Base-by-base conservation (phyloP, 2,113 vertebrate genomes). In the Rafetus swinhoei region DNA sequence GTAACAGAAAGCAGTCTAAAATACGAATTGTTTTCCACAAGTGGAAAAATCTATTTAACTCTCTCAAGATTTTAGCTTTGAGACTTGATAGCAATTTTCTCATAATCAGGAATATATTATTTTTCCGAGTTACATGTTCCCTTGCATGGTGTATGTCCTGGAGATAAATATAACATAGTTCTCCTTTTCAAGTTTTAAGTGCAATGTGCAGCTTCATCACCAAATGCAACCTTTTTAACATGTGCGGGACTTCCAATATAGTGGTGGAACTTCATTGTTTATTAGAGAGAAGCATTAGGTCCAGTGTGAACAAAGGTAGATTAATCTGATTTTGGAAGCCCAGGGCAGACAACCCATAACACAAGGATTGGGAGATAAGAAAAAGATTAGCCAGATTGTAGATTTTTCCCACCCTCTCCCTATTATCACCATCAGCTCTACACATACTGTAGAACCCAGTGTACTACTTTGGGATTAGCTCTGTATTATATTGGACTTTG, bases 21-120 rank as follows among this genome's bases (percentile, higher is more conserved):
- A 82, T 19, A 56, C 3, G 14, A n/a, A n/a, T 81, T 86, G 86
- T 95, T 7, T 72, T 74, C 65, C 86, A 88, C 79, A 82, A 95
- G 90, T 53, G 12, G 35, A 88, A 93, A 56, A 93, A 72, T 74
- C 94, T 89, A 80, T 87, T 95, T 59, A 92, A 85, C 59, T 92
- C 45, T 90, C 59, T n/a, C n/a, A 74, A 86, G 94, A 9, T 79
- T 92, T 45, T 45, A 14, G 32, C 22, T 29, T 69, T 32, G 29
- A 87, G 62, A 81, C 54, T 94, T 89, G 56, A 15, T 72, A 81
- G 2, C 7, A 52, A 90, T 95, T 96, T 92, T 86, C 81, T 96
- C 91, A 11, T 29, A 19, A 57, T 84, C 85, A 85, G 82, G 84
- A 95, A 82, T 4, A 3, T 29, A 85, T 21, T 39, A 45, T 53